Percentiles rank a stretch among this genome's conserved stretches.
phyloP scores from a whole-genome alignment of 2,888 invertebrate genomes.

The Cryptocephalus moraei region DNA sequence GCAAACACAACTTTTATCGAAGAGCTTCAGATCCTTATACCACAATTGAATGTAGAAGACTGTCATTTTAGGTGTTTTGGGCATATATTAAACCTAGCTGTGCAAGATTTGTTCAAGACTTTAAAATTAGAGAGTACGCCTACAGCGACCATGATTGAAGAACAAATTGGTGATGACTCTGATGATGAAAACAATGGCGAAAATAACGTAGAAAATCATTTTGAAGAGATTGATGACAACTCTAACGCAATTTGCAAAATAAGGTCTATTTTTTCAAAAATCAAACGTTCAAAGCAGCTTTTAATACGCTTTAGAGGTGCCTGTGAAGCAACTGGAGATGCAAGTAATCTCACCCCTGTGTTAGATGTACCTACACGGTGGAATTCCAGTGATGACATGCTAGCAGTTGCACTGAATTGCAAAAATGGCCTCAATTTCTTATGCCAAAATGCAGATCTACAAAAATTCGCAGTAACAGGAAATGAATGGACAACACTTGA shows the following conservation, averaged over 20 bases:
- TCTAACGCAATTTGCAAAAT: background rate
- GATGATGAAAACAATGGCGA: no score
- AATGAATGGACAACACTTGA: conserved; percentile 1
- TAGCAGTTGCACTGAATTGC: conserved; percentile 1
- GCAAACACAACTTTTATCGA: conserved; percentile 19
- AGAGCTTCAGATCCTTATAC: conserved; percentile 8
- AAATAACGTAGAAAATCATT: no score
- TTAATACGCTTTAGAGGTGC: no score
- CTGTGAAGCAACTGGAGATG: conserved; percentile 4
- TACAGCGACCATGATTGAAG: no score
- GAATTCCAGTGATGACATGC: conserved; percentile 4
- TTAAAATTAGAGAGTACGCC: conserved; percentile 2
- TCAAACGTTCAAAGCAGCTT: no score
- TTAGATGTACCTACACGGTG: conserved; percentile 3
- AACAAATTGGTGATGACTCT: no score
- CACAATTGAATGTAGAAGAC: conserved; percentile 10
- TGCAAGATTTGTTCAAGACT: conserved; percentile 14
- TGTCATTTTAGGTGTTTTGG: conserved; percentile 21
- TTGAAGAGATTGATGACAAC: conserved; percentile 1
- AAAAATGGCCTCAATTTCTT: background rate
- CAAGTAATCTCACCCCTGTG: conserved; percentile 1
- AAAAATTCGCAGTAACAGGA: background rate
- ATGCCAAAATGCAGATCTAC: no score
- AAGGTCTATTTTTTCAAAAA: background rate
- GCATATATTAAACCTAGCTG: conserved; percentile 21